These are phyloP conservation scores for Penaeus japonicus DNA, from an alignment of 1,140 invertebrate species.

Conservation along the genomic window DNA sequence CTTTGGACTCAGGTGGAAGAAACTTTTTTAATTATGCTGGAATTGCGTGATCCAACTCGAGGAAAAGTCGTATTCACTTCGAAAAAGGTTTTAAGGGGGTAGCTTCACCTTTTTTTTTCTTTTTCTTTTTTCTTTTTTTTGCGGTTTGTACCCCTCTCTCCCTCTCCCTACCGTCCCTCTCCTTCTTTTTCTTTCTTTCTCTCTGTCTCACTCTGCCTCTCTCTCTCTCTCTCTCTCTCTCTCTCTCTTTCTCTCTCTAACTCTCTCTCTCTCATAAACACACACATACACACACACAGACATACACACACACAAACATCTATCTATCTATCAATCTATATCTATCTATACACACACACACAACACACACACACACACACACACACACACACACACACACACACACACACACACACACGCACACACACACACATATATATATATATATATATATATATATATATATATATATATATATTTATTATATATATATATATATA, in stretches of 20 bases:
- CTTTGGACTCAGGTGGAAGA: constrained; percentile 44
- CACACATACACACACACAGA: no score
- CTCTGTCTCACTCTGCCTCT: not conserved
- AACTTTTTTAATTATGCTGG: constrained; percentile 46
- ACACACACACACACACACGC: no score
- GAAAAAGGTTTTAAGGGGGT: constrained; percentile 15
- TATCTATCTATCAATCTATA: no score
- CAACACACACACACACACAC: no score
- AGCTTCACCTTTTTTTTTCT: not conserved
- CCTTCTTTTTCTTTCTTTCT: not conserved
- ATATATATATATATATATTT: no score
- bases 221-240: not conserved
- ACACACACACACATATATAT: no score
- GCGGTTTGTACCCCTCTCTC: not conserved
- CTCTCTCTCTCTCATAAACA: no score
- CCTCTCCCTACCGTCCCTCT: not conserved
- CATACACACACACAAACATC: no score
- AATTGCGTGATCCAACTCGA: constrained; percentile 40
- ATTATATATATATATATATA: no score
- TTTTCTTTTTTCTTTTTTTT: not conserved
- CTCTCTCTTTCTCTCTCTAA: not conserved
- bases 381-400: no score
- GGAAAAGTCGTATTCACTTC: not conserved
- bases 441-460: no score
- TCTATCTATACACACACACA: no score